Percentiles rank a stretch among this genome's conserved stretches.
Conservation (phyloP, 2,113 vertebrate genomes). For the Actenoides lindsayi region DNA sequence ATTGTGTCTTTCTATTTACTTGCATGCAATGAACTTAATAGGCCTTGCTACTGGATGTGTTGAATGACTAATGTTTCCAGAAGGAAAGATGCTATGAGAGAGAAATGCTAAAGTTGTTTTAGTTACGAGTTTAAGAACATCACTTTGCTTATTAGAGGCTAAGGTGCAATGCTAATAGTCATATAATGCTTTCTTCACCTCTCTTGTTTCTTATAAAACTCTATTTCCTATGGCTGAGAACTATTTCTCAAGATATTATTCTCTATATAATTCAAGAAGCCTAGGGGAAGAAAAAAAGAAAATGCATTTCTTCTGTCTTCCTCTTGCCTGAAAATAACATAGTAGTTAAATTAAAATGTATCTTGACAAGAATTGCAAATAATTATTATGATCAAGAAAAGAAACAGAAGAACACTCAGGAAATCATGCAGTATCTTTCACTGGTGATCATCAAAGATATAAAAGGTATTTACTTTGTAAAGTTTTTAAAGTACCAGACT, state of each 20-base stretch:
- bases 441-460: background rate
- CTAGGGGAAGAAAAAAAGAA: fast-evolving
- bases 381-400: background rate
- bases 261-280: background rate
- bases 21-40: background rate
- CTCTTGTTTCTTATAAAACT: background rate
- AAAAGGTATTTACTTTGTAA: background rate
- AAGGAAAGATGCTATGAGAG: background rate
- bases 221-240: background rate
- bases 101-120: background rate
- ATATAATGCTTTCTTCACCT: background rate
- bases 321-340: background rate
- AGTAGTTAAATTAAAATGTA: background rate
- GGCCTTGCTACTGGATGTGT: background rate
- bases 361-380: background rate
- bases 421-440: background rate
- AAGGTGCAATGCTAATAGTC: background rate
- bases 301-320: background rate
- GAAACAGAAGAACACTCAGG: background rate
- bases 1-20: background rate
- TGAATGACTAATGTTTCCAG: background rate
- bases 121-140: background rate
- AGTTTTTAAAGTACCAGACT: background rate
- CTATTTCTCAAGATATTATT: background rate
- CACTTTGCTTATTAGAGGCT: background rate